phyloP scores from a whole-genome alignment of 2,113 vertebrate genomes.

The Chionodraco myersi region DNA sequence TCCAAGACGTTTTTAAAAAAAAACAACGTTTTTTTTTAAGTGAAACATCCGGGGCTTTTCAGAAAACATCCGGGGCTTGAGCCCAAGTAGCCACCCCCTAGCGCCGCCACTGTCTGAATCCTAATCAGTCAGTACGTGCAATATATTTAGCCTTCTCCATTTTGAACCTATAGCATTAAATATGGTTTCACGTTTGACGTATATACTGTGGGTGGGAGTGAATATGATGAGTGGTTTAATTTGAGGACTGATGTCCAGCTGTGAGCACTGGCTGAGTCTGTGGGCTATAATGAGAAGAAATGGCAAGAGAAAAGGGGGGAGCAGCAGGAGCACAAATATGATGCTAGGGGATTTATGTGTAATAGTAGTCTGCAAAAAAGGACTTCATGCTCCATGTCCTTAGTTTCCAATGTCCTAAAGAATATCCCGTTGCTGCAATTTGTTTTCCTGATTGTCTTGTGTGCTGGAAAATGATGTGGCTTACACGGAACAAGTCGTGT shows the following conservation, averaged over 20 bases:
- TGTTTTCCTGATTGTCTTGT: conserved; percentile 13
- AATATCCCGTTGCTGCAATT: conserved; percentile 13
- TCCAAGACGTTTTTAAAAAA: too few species aligned
- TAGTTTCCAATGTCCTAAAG: conserved; percentile 46
- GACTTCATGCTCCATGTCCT: conserved; percentile 50
- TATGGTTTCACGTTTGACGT: conserved; percentile 10
- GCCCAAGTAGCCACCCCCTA: too few species aligned
- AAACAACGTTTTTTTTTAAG: too few species aligned
- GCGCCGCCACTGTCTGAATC: neutral
- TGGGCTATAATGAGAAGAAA: conserved; percentile 58
- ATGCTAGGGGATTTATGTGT: conserved; percentile 51
- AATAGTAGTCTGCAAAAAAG: conserved; percentile 51
- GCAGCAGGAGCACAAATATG: conserved; percentile 20
- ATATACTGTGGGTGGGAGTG: conserved; percentile 15
- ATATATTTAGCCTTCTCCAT: conserved; percentile 1
- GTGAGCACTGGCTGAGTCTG: conserved; percentile 51
- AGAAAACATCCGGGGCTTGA: too few species aligned
- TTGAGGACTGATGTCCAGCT: conserved; percentile 60
- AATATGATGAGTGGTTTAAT: conserved; percentile 48
- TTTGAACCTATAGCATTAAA: conserved; percentile 2
- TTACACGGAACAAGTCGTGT: conserved; percentile 11
- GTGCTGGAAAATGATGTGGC: conserved; percentile 12
- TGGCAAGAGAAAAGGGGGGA: conserved; percentile 37
- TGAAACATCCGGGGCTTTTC: too few species aligned
- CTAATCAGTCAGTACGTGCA: neutral